Evolutionary conservation across 2,113 vertebrate species (phyloP).

Genomic region (Mystacornis crossleyi): DNA sequence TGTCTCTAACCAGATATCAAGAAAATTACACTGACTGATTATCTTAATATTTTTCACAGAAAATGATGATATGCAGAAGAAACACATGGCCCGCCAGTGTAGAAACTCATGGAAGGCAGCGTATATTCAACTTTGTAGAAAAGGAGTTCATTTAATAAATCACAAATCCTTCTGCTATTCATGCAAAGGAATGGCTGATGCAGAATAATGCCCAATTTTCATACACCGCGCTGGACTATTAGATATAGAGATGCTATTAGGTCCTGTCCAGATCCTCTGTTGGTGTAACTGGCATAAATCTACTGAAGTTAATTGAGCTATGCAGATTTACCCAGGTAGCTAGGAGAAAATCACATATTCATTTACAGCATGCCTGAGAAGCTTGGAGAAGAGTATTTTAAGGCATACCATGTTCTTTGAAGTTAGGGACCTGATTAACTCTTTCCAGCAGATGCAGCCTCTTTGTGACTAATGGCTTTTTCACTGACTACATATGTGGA

Average conservation of each 20-base stretch:
- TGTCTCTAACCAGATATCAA: not conserved
- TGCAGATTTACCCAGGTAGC: not conserved
- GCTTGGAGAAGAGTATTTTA: not conserved
- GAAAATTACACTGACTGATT: not conserved
- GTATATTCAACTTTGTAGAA: not conserved
- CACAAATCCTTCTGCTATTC: not conserved
- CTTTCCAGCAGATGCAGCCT: not conserved
- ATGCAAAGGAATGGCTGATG: not conserved
- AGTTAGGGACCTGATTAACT: conserved; percentile 4
- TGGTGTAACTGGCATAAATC: not conserved
- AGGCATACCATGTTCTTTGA: not conserved
- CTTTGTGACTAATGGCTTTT: conserved; percentile 2
- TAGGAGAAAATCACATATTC: conserved; percentile 2
- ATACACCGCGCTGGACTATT: not conserved
- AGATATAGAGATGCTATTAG: not conserved
- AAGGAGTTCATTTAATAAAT: conserved; percentile 13
- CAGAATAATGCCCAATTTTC: conserved; percentile 8
- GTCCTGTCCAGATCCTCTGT: not conserved
- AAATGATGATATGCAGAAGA: not conserved
- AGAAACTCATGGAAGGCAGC: not conserved
- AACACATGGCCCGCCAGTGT: not conserved
- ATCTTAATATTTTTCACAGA: not conserved
- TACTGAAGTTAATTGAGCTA: conserved; percentile 2
- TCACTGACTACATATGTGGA: not conserved
- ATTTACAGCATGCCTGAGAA: not conserved